Percentiles rank a stretch among this genome's conserved stretches.
Evolutionary conservation across 2,888 invertebrate species (phyloP).

Genomic region (Phragmatobia fuliginosa): DNA sequence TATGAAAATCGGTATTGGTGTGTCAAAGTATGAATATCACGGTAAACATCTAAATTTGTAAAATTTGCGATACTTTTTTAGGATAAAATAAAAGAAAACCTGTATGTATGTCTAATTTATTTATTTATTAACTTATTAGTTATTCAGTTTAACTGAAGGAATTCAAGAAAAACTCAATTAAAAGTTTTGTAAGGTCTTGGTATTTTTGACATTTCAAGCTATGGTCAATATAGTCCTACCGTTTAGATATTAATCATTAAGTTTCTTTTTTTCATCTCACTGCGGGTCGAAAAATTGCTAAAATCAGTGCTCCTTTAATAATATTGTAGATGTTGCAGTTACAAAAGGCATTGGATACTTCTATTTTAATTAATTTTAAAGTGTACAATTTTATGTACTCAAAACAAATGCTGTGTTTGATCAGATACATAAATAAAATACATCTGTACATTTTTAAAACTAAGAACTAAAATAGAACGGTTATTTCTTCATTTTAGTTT

Average conservation of each 20-base stretch:
- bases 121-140: neutral
- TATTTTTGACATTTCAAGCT: neutral
- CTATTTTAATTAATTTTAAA: neutral
- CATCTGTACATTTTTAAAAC: no score
- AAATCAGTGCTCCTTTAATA: neutral
- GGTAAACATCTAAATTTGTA: no score
- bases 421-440: no score
- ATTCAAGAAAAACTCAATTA: neutral
- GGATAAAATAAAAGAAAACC: no score
- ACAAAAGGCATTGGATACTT: neutral
- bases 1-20: no score
- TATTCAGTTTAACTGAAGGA: neutral
- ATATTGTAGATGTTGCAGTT: no score
- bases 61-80: no score
- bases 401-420: no score
- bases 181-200: neutral
- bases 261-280: neutral
- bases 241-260: no score
- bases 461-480: neutral
- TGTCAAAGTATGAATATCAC: no score
- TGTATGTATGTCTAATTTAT: no score
- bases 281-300: neutral
- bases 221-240: no score
- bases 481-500: neutral
- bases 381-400: neutral